Conservation (phyloP, 2,113 vertebrate species). For the Nanger granti region DNA sequence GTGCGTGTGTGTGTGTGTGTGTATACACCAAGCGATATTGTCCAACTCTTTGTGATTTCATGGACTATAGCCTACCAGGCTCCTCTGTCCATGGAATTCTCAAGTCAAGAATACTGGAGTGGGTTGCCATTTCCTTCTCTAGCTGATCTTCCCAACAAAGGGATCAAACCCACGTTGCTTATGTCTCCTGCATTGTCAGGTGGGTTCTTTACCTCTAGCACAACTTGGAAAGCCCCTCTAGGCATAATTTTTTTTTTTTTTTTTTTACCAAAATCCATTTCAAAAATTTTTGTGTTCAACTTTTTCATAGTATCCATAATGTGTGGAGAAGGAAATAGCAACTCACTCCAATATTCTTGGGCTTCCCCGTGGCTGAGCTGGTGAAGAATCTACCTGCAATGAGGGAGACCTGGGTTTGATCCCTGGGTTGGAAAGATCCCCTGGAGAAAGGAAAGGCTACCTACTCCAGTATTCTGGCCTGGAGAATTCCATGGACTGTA, state of each 20-base stretch:
- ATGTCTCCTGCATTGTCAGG: background rate
- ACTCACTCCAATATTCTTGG: background rate
- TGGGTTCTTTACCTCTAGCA: background rate
- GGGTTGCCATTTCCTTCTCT: background rate
- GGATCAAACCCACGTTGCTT: background rate
- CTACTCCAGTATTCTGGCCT: background rate
- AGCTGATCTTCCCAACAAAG: background rate
- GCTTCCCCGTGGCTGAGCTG: background rate
- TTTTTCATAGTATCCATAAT: background rate
- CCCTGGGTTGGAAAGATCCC: background rate
- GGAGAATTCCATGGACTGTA: background rate
- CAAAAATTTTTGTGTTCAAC: background rate
- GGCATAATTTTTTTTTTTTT: background rate
- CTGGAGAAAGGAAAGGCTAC: background rate
- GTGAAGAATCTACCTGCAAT: background rate
- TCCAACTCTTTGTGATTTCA: background rate
- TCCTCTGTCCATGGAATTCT: background rate
- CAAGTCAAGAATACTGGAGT: background rate
- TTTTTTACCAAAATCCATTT: background rate
- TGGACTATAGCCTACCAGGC: background rate
- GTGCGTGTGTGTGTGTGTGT: too few relatives aligned
- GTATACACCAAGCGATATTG: background rate
- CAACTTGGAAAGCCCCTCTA: background rate
- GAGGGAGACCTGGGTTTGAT: background rate
- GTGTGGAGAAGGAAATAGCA: background rate